Conservation (phyloP, 1,140 invertebrate species). For the Paralvinella palmiformis region DNA sequence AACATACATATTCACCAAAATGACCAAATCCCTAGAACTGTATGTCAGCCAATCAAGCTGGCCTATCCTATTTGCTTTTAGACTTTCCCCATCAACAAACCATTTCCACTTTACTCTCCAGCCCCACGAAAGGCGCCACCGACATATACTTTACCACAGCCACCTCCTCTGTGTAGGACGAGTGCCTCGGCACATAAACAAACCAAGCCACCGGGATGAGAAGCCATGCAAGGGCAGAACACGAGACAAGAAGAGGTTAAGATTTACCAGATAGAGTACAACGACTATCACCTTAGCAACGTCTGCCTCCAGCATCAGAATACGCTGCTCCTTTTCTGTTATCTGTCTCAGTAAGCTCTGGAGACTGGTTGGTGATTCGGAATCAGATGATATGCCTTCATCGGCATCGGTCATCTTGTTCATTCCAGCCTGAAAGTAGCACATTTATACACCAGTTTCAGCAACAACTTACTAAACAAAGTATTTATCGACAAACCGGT, state of each 20-base stretch:
- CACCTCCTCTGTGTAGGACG: not conserved
- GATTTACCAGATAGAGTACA: not conserved
- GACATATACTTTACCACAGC: not conserved
- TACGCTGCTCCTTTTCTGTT: slow-evolving; percentile 71
- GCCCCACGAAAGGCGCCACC: not conserved
- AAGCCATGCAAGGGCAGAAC: not conserved
- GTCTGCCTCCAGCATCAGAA: slow-evolving; percentile 74
- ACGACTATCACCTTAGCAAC: slow-evolving; percentile 58
- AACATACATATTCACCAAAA: no score
- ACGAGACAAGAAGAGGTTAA: not conserved
- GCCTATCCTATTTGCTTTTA: no score
- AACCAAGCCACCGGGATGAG: no score
- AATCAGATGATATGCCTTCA: slow-evolving; percentile 16
- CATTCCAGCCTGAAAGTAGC: no score
- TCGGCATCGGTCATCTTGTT: no score
- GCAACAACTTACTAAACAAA: no score
- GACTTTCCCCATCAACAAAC: no score
- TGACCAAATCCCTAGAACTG: no score
- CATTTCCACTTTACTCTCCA: not conserved
- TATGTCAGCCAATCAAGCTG: no score
- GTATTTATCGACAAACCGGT: no score
- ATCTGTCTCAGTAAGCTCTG: slow-evolving; percentile 57
- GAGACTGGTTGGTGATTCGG: slow-evolving; percentile 20
- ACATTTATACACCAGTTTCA: no score
- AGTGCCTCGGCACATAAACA: no score